Base-by-base conservation (phyloP, 2,888 invertebrate genomes). In the Nomada ruficornis region DNA sequence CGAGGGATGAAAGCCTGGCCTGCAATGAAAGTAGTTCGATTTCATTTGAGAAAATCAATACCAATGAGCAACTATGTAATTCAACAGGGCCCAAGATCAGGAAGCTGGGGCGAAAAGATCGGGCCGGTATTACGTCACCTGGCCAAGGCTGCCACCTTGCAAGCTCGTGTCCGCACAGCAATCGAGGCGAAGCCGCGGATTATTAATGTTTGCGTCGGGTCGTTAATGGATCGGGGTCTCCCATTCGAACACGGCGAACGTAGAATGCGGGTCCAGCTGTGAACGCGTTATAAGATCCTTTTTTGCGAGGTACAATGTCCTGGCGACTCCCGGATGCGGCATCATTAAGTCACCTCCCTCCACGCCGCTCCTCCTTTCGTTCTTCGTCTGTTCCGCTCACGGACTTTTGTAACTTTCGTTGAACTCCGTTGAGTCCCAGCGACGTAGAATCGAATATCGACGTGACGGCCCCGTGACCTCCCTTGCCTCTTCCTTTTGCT, bases 211-310 rank as follows among this genome's bases (percentile, higher is more conserved):
- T 85, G 86, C 83, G 86, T 81, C 87, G 80, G 86, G 82, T 85
- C 87, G 86, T 89, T 89, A 90, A 88, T 90, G 90, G 89, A 90
- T 89, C 89, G 86, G 86, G 82, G 77, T 86, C 83, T 89, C 82
- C 86, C 87, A 89, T 89, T 88, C 88, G 85, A 74, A 77, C 81
- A 67, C 83, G 80, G 82, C 82, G 86, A 88, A 78, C 86, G 86
- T 82, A 89, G 89, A 90, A 90, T 91, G 90, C 90, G 90, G 90
- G 89, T 90, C 91, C 91, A 91, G 90, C 91, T 91, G 91, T 91
- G 89, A 90, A 90, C 90, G 89, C 89, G 89, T 91, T 91, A 90
- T 89, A 88, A 90, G 88, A 85, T 86, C 80, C 84, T 89, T 88
- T 88, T 88, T 88, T 89, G 88, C 88, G 78, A 85, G 87, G 88